A percentile compares a stretch with the other conserved stretches of the same genome.
These are phyloP conservation scores for Avahi laniger DNA, from an alignment of 2,797 vertebrate species.

Conservation along the genomic window DNA sequence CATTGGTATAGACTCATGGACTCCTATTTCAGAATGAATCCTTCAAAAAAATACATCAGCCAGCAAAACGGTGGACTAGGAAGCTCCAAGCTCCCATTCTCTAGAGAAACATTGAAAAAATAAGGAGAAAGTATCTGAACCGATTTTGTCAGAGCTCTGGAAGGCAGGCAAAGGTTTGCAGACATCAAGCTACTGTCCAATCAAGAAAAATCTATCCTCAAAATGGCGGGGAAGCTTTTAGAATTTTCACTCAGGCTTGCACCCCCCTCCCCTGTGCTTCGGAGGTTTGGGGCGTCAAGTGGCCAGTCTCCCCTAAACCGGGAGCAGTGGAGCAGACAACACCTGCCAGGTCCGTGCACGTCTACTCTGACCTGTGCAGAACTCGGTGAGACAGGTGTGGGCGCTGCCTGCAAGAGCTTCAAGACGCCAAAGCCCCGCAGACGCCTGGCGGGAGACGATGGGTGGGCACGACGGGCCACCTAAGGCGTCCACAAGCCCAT, in stretches of 20 bases:
- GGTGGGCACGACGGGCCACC: rapidly evolving
- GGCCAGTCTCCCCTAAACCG: neutral
- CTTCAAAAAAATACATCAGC: neutral
- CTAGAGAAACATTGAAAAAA: neutral
- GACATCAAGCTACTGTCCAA: rapidly evolving
- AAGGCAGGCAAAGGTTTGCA: neutral
- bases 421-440: neutral
- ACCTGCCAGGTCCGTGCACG: rapidly evolving
- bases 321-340: neutral
- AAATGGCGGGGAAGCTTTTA: rapidly evolving
- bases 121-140: neutral
- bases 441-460: neutral
- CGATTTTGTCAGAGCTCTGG: neutral
- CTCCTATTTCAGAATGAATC: neutral
- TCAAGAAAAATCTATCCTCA: neutral
- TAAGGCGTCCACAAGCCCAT: rapidly evolving
- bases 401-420: neutral
- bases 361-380: neutral
- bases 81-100: neutral
- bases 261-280: rapidly evolving
- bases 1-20: neutral
- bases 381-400: neutral
- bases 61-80: neutral
- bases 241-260: neutral
- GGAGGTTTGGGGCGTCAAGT: neutral